Conservation (phyloP, 2,113 vertebrate genomes). For the Leptosomus discolor region DNA sequence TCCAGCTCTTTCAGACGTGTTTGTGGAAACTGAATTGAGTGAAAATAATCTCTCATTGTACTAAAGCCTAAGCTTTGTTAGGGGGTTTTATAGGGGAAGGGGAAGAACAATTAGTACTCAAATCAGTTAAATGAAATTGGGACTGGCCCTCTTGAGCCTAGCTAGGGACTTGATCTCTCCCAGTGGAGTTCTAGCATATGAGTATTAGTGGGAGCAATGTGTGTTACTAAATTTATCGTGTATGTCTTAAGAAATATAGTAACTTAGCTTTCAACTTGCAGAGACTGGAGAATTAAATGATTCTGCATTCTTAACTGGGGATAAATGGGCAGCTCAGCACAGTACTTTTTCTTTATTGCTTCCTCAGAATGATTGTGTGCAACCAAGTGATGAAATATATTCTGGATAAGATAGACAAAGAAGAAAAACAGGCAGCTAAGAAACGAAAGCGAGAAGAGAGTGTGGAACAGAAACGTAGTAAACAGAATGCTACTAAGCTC, state of each 20-base stretch:
- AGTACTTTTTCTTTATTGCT: slow-evolving; percentile 8
- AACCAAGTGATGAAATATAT: slow-evolving; percentile 99
- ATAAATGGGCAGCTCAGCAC: neutral
- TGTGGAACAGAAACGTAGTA: slow-evolving; percentile 95
- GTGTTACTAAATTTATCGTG: neutral
- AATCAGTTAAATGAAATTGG: neutral
- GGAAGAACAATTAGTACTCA: neutral
- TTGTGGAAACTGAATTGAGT: neutral
- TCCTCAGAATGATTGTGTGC: slow-evolving; percentile 94
- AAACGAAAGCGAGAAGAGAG: slow-evolving; percentile 95
- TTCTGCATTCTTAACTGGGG: neutral
- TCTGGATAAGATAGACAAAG: slow-evolving; percentile 98
- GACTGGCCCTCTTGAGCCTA: neutral
- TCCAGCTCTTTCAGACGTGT: neutral
- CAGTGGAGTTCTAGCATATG: neutral
- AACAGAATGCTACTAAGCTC: slow-evolving; percentile 93
- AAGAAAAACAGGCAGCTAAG: slow-evolving; percentile 96
- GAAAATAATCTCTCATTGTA: neutral
- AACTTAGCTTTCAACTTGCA: neutral
- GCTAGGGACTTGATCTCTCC: neutral
- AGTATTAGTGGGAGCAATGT: neutral
- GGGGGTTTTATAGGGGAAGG: neutral
- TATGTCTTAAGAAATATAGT: neutral
- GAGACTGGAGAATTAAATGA: neutral
- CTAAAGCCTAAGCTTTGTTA: neutral